Percentiles rank a stretch among this genome's conserved stretches.
phyloP scores from a whole-genome alignment of 2,888 invertebrate genomes.

The Coleophora flavipennella region DNA sequence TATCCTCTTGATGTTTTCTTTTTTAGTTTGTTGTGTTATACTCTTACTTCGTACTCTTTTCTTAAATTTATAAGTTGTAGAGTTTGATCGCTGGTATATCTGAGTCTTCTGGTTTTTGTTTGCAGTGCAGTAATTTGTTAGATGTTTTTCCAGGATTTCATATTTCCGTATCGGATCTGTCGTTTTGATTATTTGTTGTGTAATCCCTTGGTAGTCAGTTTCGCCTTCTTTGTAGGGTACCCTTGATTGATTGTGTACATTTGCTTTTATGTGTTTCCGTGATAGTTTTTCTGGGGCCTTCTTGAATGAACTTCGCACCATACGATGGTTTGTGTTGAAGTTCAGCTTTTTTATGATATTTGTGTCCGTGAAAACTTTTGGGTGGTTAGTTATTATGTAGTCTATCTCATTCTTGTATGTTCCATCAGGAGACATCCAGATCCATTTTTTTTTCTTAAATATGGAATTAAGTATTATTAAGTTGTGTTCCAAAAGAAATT shows the following conservation, averaged over 20 bases:
- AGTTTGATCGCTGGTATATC: background rate
- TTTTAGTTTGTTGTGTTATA: background rate
- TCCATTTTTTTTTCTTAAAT: slow-evolving; percentile 12
- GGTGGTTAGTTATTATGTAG: slow-evolving; percentile 7
- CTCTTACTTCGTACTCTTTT: too few relatives aligned
- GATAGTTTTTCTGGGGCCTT: background rate
- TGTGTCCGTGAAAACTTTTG: slow-evolving; percentile 8
- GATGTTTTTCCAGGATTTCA: background rate
- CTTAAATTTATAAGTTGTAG: background rate
- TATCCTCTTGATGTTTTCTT: background rate
- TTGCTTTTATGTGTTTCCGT: background rate
- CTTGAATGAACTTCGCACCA: slow-evolving; percentile 4
- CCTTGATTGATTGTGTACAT: background rate
- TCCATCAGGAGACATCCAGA: slow-evolving; percentile 12
- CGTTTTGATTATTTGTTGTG: background rate
- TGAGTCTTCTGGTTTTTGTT: background rate
- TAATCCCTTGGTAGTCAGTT: background rate
- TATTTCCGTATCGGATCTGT: background rate
- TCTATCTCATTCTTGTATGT: too few relatives aligned
- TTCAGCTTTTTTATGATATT: slow-evolving; percentile 6
- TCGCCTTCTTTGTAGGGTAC: background rate
- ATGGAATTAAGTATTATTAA: slow-evolving; percentile 5
- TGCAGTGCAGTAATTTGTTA: background rate
- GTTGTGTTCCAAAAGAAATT: slow-evolving; percentile 10
- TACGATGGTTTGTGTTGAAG: slow-evolving; percentile 9